Base-by-base conservation (phyloP, 2,888 invertebrate species). In the Elysia crispata region DNA sequence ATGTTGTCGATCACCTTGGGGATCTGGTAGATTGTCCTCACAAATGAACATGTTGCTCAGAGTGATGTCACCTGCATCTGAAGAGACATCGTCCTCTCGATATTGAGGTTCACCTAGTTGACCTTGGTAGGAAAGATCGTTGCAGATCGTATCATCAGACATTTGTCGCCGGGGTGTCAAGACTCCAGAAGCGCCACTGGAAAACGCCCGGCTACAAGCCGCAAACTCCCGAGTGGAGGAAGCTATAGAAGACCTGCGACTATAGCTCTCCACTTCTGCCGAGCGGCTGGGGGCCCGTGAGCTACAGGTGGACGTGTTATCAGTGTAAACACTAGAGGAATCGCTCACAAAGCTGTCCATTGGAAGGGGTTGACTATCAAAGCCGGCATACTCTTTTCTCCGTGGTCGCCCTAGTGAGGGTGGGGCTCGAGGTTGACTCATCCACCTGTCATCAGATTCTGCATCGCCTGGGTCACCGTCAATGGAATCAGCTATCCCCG, bases 341-440 rank as follows among this genome's bases (percentile, higher is more conserved):
- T 79, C 79, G 41, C 73, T 74, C 25, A 73, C 30, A 30, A 79
- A 74, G 41, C 66, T 79, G 31, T 79, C 79, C 74, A 79, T 79
- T 20, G 79, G 79, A 25, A 79, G 50, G 23, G 79, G 79, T 23
- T 79, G 79, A 25, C 79, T 74, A 50, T 79, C 79, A n/a, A 79
- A 79, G 6, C 79, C 79, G 6, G 79, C 79, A 64, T 79, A 79
- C 30, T 70, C 33, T 28, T 79, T 79, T 54, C 79, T n/a, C 23
- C 62, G 41, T 30, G 79, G 79, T 33, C 74, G 60, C 3, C 79
- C 79, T 25, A 79, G 28, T 0, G 79, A 70, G 15, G 79, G 79
- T 1, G 79, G 79, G 23, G 62, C 64, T 50, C 79, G 54, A 31
- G 77, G 77, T 49, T 28, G 31, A 13, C 54, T 28, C 49, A 28